A percentile compares a stretch with the other conserved stretches of the same genome.
These are phyloP conservation scores for Gymnopithys bicolor DNA, from an alignment of 2,797 vertebrate genomes.

Conservation along the genomic window DNA sequence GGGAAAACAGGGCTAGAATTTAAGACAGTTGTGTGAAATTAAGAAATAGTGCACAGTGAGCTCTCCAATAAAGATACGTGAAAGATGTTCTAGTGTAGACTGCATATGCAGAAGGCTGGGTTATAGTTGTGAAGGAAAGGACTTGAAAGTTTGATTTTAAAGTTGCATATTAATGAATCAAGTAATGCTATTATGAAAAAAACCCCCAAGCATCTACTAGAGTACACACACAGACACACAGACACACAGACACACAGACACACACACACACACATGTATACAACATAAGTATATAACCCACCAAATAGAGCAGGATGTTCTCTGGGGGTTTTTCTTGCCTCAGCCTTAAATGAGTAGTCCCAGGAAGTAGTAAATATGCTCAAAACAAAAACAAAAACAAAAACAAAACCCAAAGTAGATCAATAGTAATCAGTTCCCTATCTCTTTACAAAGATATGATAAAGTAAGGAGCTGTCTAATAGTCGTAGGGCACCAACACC, in stretches of 20 bases:
- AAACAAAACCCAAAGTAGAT: no score
- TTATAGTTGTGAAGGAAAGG: not conserved
- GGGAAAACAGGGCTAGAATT: not conserved
- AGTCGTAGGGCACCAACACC: not conserved
- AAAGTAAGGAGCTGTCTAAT: not conserved
- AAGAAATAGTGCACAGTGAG: not conserved
- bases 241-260: not conserved
- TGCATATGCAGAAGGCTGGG: not conserved
- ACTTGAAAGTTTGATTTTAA: not conserved
- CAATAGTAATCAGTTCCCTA: not conserved
- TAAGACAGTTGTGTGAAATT: not conserved
- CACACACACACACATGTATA: no score
- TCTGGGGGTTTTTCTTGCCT: not conserved
- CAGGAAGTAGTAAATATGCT: not conserved
- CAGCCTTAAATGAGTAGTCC: not conserved
- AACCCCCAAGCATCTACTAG: not conserved
- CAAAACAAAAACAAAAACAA: not conserved
- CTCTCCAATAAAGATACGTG: not conserved
- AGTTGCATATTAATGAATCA: not conserved
- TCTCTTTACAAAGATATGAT: not conserved
- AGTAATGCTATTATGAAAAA: not conserved
- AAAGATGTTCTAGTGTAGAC: not conserved
- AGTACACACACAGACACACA: not conserved
- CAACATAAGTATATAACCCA: not conserved
- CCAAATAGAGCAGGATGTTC: not conserved